phyloP scores from a whole-genome alignment of 2,888 invertebrate species.

The Campoletis raptor region DNA sequence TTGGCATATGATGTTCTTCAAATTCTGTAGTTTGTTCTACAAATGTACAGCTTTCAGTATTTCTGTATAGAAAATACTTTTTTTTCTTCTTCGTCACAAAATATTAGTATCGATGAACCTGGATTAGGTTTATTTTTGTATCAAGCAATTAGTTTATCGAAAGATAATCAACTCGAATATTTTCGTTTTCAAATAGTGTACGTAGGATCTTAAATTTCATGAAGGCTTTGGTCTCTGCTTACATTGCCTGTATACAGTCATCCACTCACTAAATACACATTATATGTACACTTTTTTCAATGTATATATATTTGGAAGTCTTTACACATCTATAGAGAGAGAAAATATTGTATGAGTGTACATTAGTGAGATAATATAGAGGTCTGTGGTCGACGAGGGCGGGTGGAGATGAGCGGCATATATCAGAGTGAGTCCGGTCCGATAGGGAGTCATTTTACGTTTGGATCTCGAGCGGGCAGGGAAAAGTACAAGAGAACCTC shows the following conservation, averaged over 20 bases:
- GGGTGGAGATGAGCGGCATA: conserved; percentile 54
- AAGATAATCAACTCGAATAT: not conserved
- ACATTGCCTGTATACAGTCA: not conserved
- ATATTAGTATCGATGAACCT: not conserved
- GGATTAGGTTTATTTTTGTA: conserved; percentile 15
- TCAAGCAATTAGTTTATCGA: not conserved
- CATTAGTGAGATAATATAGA: conserved; percentile 34
- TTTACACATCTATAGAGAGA: not conserved
- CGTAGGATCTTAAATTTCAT: not conserved
- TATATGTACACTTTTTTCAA: not conserved
- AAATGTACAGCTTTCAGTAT: not conserved
- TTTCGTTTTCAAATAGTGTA: not conserved
- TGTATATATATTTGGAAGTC: not conserved
- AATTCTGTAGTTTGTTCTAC: not conserved
- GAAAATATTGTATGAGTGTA: conserved; percentile 3
- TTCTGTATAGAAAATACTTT: not conserved
- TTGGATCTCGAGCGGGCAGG: conserved; percentile 44
- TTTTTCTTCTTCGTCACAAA: not conserved
- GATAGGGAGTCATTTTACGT: conserved; percentile 55
- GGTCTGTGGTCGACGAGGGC: conserved; percentile 47
- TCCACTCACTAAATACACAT: not conserved
- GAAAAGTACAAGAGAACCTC: conserved; percentile 23
- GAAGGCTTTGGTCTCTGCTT: conserved; percentile 17
- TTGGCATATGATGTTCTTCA: not conserved
- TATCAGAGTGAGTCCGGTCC: conserved; percentile 56